Conservation (phyloP, 2,113 vertebrate genomes). For the Callorhinus ursinus region DNA sequence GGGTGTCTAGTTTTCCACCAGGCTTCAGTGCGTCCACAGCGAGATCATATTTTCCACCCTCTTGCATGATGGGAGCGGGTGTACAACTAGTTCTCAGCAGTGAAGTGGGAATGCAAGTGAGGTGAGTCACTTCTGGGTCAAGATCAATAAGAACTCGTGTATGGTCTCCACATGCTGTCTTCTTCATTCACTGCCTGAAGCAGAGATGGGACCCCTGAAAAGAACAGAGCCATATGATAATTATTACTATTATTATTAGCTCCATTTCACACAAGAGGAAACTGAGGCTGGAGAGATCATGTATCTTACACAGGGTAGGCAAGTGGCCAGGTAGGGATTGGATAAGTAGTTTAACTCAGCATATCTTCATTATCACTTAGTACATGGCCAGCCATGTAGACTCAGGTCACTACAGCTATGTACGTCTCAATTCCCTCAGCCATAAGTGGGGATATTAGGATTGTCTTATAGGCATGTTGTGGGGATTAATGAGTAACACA, state of each 20-base stretch:
- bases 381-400: neutral
- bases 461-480: neutral
- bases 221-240: neutral
- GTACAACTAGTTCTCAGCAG: neutral
- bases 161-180: neutral
- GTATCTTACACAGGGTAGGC: neutral
- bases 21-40: too few species aligned
- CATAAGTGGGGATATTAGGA: neutral
- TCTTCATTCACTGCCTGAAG: neutral
- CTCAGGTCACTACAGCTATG: neutral
- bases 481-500: neutral
- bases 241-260: neutral
- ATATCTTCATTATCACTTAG: neutral
- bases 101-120: neutral
- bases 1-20: neutral
- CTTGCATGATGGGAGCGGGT: neutral
- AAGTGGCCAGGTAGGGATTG: neutral
- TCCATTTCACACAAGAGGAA: neutral
- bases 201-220: neutral
- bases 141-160: neutral
- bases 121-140: neutral
- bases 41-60: neutral
- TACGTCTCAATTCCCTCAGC: neutral
- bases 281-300: neutral
- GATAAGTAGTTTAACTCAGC: neutral